Evolutionary conservation across 2,888 invertebrate species (phyloP), one percentile per base, ranked within the genome.

Genomic region (Pyrrhosoma nymphula): DNA sequence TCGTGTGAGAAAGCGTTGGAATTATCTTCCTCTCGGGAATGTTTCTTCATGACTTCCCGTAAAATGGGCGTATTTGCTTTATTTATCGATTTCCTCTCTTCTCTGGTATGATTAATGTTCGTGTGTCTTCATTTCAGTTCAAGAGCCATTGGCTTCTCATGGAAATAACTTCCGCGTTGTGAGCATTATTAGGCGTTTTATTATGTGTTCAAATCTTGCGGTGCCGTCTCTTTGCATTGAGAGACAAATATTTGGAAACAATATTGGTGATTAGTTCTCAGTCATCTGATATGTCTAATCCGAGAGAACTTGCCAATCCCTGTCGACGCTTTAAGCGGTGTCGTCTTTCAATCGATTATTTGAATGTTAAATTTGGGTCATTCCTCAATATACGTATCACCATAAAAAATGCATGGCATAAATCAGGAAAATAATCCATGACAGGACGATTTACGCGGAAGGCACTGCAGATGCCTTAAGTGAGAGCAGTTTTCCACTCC

Each of bases 21-120:
- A 93, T 93, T 93, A 93, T 93, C 93, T 93, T 12, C 18, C 8
- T 69, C 69, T n/a, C 12, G 63, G n/a, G 69, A 69, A 69, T n/a
- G 69, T 93, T 93, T 75, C 93, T 75, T 93, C 93, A 93, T 93
- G 47, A 26, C 47, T 47, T 69, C 69, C 47, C 14, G 47, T 47
- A n/a, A 91, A 75, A 93, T 55, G 47, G n/a, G 47, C 47, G n/a
- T 75, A 47, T 93, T 93, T 93, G 69, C 93, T 75, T 69, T 47
- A 23, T 69, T 69, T 69, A 93, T 93, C 69, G 39, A 39, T 63
- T 63, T 39, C 14, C 75, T 47, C 93, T 4, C 89, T 55, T 55
- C 82, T 69, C 26, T 93, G 63, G 16, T 47, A 93, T 93, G 93
- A 93, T 26, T 69, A 69, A 69, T 47, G 39, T n/a, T 16, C 26